These are phyloP conservation scores for Calameuta pallipes DNA, from an alignment of 2,888 invertebrate genomes.

Conservation along the genomic window DNA sequence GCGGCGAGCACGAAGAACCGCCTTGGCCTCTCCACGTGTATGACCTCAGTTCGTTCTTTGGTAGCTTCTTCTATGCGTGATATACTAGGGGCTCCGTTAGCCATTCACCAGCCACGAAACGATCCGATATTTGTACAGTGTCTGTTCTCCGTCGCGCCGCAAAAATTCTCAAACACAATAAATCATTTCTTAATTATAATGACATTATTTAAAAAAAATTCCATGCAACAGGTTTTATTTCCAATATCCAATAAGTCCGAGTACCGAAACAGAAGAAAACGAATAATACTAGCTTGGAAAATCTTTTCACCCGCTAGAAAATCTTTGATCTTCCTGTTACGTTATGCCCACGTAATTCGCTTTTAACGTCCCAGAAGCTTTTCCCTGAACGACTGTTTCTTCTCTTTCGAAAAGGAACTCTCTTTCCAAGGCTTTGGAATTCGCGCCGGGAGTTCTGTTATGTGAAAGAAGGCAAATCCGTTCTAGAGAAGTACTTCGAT, in stretches of 20 bases:
- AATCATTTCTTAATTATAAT: not conserved
- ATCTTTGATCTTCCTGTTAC: not conserved
- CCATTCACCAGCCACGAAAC: not conserved
- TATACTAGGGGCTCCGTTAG: not conserved
- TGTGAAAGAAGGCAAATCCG: not conserved
- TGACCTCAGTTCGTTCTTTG: conserved; percentile 25
- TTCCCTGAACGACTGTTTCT: not conserved
- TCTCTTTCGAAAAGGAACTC: not conserved
- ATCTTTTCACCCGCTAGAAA: not conserved
- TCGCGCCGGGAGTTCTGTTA: not conserved
- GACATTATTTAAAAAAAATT: not conserved
- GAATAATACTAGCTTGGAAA: not conserved
- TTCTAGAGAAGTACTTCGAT: not conserved
- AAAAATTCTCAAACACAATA: not conserved
- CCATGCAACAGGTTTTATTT: not conserved
- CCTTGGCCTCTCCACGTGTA: conserved; percentile 35
- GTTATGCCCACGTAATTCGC: not conserved
- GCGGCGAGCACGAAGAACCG: conserved; percentile 12
- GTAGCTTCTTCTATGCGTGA: conserved; percentile 9
- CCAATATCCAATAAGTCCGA: not conserved
- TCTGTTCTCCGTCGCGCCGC: not conserved
- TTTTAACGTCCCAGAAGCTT: not conserved
- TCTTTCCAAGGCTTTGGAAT: not conserved
- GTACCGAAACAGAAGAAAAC: not conserved
- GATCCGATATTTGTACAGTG: not conserved